Percentiles rank a stretch among this genome's conserved stretches.
These are phyloP conservation scores for Polymixis lichenea DNA, from an alignment of 2,888 invertebrate species.

Conservation along the genomic window DNA sequence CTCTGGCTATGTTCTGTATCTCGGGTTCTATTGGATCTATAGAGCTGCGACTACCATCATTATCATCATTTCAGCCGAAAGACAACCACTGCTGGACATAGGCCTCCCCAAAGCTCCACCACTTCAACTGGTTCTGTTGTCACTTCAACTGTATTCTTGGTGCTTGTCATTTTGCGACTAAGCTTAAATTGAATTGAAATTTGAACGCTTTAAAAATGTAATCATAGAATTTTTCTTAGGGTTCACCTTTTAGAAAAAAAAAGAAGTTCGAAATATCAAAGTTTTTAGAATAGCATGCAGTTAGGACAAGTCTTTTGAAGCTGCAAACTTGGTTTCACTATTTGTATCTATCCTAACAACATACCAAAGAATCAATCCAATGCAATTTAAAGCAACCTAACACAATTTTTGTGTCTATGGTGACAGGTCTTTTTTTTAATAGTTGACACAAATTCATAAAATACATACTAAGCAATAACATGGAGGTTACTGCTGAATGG, in stretches of 20 bases:
- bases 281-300: neutral
- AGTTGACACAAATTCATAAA: neutral
- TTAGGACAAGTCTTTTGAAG: neutral
- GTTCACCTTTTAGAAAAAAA: neutral
- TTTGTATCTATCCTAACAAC: neutral
- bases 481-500: neutral
- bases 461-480: no score
- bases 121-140: no score
- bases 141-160: no score
- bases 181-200: neutral
- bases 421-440: neutral
- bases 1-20: no score
- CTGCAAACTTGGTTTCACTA: neutral
- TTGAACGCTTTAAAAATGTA: neutral
- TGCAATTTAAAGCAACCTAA: neutral
- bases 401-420: neutral
- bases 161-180: no score
- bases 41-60: neutral
- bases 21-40: neutral
- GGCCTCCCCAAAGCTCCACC: no score
- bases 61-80: no score
- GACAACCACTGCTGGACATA: no score
- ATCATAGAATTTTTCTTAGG: neutral
- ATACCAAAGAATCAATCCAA: neutral
- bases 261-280: neutral